These are phyloP conservation scores for Eospalax fontanierii DNA, from an alignment of 2,797 vertebrate species.

Conservation along the genomic window DNA sequence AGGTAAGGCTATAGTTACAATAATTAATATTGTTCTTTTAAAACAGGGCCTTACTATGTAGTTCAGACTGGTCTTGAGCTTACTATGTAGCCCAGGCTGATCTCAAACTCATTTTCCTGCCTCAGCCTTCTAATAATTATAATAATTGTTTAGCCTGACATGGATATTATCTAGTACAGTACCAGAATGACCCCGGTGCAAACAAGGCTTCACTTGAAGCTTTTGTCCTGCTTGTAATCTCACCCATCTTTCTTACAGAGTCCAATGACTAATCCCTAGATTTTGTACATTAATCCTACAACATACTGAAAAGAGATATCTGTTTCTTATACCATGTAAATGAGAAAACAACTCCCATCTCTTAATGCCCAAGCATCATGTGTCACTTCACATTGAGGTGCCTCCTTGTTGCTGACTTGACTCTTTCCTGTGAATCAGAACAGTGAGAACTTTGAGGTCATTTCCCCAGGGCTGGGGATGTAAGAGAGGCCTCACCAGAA, in stretches of 20 bases:
- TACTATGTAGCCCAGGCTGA: not conserved
- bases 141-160: not conserved
- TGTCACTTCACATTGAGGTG: conserved; percentile 48
- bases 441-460: not conserved
- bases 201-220: not conserved
- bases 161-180: not conserved
- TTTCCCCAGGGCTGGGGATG: not conserved
- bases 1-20: conserved; percentile 89
- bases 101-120: not conserved
- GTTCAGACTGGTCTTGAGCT: not conserved
- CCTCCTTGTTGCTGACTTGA: not conserved
- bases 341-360: conserved; percentile 18
- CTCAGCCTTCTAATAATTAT: not conserved
- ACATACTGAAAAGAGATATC: conserved; percentile 13
- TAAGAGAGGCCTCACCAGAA: conserved; percentile 5
- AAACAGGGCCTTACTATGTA: not conserved
- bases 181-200: not conserved
- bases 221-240: not conserved
- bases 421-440: not conserved
- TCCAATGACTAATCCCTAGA: not conserved
- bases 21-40: not conserved
- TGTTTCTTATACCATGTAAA: conserved; percentile 25
- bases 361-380: not conserved
- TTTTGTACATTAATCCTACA: not conserved
- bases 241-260: not conserved